Evolutionary conservation across 2,888 invertebrate genomes (phyloP).

Genomic region (Scaptomyza cyrtandrae): DNA sequence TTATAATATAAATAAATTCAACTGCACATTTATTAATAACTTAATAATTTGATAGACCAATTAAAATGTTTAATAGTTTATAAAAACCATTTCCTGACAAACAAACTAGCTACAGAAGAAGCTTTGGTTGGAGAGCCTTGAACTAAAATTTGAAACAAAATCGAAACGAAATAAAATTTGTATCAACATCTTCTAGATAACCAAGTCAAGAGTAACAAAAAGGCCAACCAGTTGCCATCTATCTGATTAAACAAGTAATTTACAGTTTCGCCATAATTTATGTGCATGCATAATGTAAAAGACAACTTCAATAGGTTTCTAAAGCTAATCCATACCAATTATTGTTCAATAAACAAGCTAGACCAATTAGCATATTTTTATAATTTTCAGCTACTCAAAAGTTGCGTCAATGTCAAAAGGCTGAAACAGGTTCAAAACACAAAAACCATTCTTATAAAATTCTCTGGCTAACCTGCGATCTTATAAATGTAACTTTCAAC

Average conservation of each 20-base stretch:
- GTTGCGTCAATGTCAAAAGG: slow-evolving; percentile 46
- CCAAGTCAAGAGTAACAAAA: slow-evolving; percentile 24
- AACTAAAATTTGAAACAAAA: slow-evolving; percentile 27
- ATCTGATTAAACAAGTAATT: slow-evolving; percentile 61
- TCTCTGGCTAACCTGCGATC: neutral
- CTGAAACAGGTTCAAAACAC: slow-evolving; percentile 33
- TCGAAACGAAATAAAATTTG: slow-evolving; percentile 8
- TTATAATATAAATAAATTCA: too few species aligned
- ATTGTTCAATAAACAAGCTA: slow-evolving; percentile 46
- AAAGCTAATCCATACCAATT: slow-evolving; percentile 50
- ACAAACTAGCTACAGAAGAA: slow-evolving; percentile 8
- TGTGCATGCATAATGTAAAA: slow-evolving; percentile 64
- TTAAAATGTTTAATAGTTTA: slow-evolving; percentile 25
- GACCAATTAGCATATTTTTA: slow-evolving; percentile 50
- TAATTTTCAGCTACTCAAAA: slow-evolving; percentile 45
- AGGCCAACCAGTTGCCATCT: slow-evolving; percentile 51
- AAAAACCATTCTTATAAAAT: slow-evolving; percentile 3
- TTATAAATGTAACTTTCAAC: neutral
- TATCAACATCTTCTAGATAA: slow-evolving; percentile 19
- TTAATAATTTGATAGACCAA: slow-evolving; percentile 17
- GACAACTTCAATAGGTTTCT: slow-evolving; percentile 27
- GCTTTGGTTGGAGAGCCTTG: slow-evolving; percentile 17
- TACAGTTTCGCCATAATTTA: slow-evolving; percentile 65
- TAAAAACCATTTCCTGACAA: slow-evolving; percentile 11
- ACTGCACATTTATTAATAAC: neutral